Evolutionary conservation across 1,140 invertebrate species (phyloP), one percentile per base, ranked within the genome.

Genomic region (Lutraria rhynchaena): DNA sequence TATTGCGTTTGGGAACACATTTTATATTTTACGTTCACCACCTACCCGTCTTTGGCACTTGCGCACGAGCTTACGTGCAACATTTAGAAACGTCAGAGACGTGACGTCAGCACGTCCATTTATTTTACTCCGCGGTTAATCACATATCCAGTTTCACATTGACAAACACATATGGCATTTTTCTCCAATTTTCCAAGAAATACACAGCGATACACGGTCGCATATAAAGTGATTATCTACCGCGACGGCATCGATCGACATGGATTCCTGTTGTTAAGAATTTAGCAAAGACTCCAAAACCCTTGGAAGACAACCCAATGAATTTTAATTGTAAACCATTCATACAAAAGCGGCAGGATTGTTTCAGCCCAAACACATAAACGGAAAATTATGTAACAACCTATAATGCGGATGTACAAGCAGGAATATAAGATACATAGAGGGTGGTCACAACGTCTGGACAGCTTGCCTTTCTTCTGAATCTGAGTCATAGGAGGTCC

Each of bases 21-120:
- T 41, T 41, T 41, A 15, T 41, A 41, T 15, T 5, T 7, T 41
- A 7, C 5, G 37, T 41, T 41, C 37, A 15, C 63, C 29, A 81
- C 80, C 53, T 78, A 87, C 87, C 84, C 84, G 44, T 87, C 87
- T 70, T 85, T 86, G 73, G 83, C 87, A 65, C 83, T 84, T 46
- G 81, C 84, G 49, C 83, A 87, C 31, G 85, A 87, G 46, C 85
- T 84, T 70, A 85, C 87, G 82, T 87, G 87, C 74, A 86, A 77
- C 87, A 88, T 88, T 78, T 67, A 67, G 60, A 17, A 41, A 41
- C 37, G 75, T 67, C 61, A 58, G 5, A 7, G 63, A 67, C 63
- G 63, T 67, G 63, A 24, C 44, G n/a, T 67, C 63, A 49, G 27
- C 63, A 67, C 63, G 63, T 67, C 63, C 22, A 13, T 22, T 41